phyloP scores from a whole-genome alignment of 2,888 invertebrate genomes.

The Drosophila atripex region DNA sequence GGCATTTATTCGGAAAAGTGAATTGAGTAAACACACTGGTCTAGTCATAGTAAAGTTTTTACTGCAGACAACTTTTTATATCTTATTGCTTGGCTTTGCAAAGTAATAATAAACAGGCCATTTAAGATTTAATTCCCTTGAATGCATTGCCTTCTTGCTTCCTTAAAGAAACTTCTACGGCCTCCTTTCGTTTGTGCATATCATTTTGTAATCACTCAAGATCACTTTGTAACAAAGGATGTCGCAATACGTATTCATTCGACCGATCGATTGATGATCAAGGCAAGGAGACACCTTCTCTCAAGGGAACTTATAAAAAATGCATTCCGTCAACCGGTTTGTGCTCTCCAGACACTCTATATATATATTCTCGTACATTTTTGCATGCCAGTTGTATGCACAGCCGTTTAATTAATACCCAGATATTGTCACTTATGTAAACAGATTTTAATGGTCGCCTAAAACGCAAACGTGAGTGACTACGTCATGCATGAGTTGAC shows the following conservation, averaged over 20 bases:
- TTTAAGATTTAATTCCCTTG: too few species aligned
- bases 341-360: neutral
- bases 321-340: slow-evolving; percentile 47
- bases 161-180: slow-evolving; percentile 1
- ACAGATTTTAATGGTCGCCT: slow-evolving; percentile 45
- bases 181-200: neutral
- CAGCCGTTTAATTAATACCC: slow-evolving; percentile 66
- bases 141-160: neutral
- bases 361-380: neutral
- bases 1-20: neutral
- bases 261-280: slow-evolving; percentile 12
- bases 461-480: slow-evolving; percentile 20
- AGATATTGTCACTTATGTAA: slow-evolving; percentile 68
- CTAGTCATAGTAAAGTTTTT: neutral
- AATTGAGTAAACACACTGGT: neutral
- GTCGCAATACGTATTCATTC: slow-evolving; percentile 15
- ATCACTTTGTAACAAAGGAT: slow-evolving; percentile 19
- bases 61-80: neutral
- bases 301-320: slow-evolving; percentile 17
- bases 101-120: neutral
- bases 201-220: neutral
- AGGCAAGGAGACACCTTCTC: slow-evolving; percentile 22
- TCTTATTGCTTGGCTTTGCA: neutral
- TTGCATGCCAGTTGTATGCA: slow-evolving; percentile 40
- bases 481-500: slow-evolving; percentile 45